Evolutionary conservation across 2,797 vertebrate genomes (phyloP).

Genomic region (Lacerta bilineata): DNA sequence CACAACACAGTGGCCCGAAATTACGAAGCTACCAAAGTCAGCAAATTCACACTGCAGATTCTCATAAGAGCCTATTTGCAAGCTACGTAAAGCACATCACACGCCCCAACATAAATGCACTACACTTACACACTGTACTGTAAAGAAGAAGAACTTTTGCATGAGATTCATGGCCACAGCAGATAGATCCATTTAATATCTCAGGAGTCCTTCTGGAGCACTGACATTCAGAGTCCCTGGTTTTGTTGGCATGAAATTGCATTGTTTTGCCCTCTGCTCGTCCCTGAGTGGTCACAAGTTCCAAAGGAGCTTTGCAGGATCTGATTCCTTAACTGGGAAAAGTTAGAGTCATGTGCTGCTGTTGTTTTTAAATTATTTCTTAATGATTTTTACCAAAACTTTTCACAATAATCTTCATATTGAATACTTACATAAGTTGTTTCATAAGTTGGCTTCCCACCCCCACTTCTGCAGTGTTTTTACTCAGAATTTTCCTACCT

Average conservation of each 20-base stretch:
- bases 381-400: too few relatives aligned
- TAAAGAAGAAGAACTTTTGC: background rate
- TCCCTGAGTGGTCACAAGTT: background rate
- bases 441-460: too few relatives aligned
- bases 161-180: background rate
- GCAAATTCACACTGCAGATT: slow-evolving; percentile 27
- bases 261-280: background rate
- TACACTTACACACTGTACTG: background rate
- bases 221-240: background rate
- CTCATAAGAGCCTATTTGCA: slow-evolving; percentile 23
- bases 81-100: background rate
- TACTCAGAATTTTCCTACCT: too few relatives aligned
- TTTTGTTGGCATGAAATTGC: background rate
- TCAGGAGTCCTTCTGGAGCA: background rate
- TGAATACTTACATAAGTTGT: too few relatives aligned
- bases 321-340: background rate
- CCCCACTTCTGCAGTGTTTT: too few relatives aligned
- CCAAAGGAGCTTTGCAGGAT: background rate
- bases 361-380: too few relatives aligned
- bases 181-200: background rate
- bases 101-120: background rate
- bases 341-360: background rate
- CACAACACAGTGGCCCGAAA: slow-evolving; percentile 16
- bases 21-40: slow-evolving; percentile 26
- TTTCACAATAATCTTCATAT: too few relatives aligned